These are phyloP conservation scores for Papilio glaucus DNA, from an alignment of 1,140 invertebrate genomes.

Conservation along the genomic window DNA sequence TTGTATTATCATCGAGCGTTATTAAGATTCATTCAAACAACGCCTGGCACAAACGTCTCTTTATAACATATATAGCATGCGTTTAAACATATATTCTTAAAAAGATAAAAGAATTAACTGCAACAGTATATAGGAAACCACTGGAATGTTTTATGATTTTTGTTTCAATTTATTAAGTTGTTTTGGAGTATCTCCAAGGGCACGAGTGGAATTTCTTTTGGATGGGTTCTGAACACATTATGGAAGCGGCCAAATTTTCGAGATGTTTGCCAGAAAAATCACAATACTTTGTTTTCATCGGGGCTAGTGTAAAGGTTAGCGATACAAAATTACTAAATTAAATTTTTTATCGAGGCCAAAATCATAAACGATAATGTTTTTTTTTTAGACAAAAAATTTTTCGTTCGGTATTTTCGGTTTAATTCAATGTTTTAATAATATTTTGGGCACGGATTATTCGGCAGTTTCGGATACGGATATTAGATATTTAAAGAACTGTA, in stretches of 20 bases:
- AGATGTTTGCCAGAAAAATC: conserved; percentile 32
- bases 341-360: background rate
- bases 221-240: conserved; percentile 30
- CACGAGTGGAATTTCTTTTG: conserved; percentile 28
- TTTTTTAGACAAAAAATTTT: background rate
- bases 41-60: too few relatives aligned
- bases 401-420: too few relatives aligned
- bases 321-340: background rate
- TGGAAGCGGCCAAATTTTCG: conserved; percentile 5
- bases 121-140: conserved; percentile 4
- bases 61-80: background rate
- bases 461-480: too few relatives aligned
- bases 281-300: conserved; percentile 28
- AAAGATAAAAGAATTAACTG: background rate
- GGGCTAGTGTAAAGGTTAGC: conserved; percentile 23
- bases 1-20: too few relatives aligned
- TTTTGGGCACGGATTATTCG: too few relatives aligned
- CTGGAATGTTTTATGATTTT: background rate
- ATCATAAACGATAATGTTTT: background rate
- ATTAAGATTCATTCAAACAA: too few relatives aligned
- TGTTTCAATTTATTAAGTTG: conserved; percentile 29
- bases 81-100: background rate
- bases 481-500: too few relatives aligned
- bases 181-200: conserved; percentile 36
- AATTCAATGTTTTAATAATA: too few relatives aligned